phyloP scores from a whole-genome alignment of 1,140 invertebrate genomes.

The Bacillus rossius region DNA sequence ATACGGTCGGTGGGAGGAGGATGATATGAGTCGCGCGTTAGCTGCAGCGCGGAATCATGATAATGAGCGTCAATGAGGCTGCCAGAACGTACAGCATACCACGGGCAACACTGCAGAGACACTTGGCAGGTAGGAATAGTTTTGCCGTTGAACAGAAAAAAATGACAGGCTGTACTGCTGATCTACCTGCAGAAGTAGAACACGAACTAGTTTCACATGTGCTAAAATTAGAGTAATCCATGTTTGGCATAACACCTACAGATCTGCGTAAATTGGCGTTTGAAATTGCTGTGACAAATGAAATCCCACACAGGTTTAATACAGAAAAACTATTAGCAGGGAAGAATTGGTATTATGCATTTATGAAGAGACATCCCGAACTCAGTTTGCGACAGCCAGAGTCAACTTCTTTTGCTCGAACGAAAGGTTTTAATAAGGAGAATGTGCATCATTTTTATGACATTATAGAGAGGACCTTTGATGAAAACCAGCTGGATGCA shows the following conservation, averaged over 20 bases:
- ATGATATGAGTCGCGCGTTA: slow-evolving; percentile 9
- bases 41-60: slow-evolving; percentile 7
- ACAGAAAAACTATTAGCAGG: slow-evolving; percentile 34
- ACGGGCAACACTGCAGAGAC: slow-evolving; percentile 11
- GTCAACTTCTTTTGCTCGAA: slow-evolving; percentile 36
- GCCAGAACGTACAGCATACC: not conserved
- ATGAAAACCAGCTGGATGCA: slow-evolving; percentile 29
- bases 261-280: not conserved
- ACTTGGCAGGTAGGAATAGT: slow-evolving; percentile 10
- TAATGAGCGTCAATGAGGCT: slow-evolving; percentile 13
- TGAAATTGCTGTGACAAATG: not conserved
- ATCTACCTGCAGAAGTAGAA: not conserved
- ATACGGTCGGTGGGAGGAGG: slow-evolving; percentile 2
- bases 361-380: slow-evolving; percentile 20
- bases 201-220: not conserved
- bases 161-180: not conserved
- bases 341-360: slow-evolving; percentile 39
- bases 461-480: slow-evolving; percentile 24
- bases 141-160: slow-evolving; percentile 3
- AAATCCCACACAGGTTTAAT: slow-evolving; percentile 29
- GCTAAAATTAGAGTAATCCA: not conserved
- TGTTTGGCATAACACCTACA: slow-evolving; percentile 6
- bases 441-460: slow-evolving; percentile 32
- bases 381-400: slow-evolving; percentile 38
- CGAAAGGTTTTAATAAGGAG: slow-evolving; percentile 35